Evolutionary conservation across 1,140 invertebrate species (phyloP).

Genomic region (Pectinophora gossypiella): DNA sequence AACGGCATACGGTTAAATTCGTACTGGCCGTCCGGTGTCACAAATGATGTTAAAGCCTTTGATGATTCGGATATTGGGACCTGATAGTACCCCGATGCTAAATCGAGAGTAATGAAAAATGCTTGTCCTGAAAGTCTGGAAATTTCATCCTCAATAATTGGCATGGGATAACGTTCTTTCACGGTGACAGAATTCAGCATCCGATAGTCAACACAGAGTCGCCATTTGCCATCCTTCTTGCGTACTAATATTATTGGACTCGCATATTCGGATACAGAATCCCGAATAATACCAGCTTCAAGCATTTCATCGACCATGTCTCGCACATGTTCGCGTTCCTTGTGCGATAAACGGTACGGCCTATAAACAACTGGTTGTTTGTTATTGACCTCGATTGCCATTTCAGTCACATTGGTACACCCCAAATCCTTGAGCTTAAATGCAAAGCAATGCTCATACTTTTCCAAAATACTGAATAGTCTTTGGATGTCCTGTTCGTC

Average conservation of each 20-base stretch:
- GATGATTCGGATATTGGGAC: neutral
- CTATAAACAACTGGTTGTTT: neutral
- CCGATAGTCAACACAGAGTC: neutral
- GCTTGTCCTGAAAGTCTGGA: neutral
- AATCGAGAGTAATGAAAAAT: neutral
- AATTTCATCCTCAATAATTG: constrained; percentile 1
- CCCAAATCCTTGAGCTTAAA: neutral
- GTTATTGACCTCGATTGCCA: neutral
- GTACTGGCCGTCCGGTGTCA: neutral
- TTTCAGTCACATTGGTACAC: neutral
- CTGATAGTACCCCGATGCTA: constrained; percentile 2
- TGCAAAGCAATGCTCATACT: neutral
- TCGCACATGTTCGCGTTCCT: neutral
- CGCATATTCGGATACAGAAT: neutral
- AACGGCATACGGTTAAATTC: constrained; percentile 5
- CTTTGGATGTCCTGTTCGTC: neutral
- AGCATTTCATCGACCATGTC: neutral
- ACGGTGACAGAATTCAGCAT: neutral
- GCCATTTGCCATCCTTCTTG: neutral
- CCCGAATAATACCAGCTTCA: neutral
- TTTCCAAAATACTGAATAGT: neutral
- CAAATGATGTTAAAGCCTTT: too few relatives aligned
- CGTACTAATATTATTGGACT: too few relatives aligned
- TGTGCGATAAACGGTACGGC: neutral
- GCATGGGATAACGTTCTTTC: constrained; percentile 2